These are phyloP conservation scores for Patella pellucida DNA, from an alignment of 2,888 invertebrate species.

Conservation along the genomic window DNA sequence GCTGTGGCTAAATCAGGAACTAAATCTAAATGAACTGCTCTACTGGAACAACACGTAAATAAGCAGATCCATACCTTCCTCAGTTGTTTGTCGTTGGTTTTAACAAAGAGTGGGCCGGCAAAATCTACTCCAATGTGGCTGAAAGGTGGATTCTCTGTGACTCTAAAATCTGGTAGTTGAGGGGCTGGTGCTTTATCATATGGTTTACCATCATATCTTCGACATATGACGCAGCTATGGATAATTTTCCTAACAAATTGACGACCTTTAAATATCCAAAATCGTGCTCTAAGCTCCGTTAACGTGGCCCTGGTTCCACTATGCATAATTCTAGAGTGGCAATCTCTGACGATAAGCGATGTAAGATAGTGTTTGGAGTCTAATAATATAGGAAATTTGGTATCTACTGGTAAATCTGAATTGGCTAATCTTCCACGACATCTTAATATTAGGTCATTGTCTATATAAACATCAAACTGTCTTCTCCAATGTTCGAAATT, in stretches of 20 bases:
- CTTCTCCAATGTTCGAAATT: neutral
- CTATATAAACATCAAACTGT: neutral
- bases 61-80: neutral
- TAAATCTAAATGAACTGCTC: neutral
- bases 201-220: slow-evolving; percentile 5
- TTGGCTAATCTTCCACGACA: slow-evolving; percentile 8
- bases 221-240: neutral
- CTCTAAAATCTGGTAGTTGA: slow-evolving; percentile 2
- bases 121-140: neutral
- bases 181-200: neutral
- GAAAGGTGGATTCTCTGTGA: neutral
- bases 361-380: neutral
- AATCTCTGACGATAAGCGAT: neutral
- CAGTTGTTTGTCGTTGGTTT: neutral
- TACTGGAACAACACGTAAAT: neutral
- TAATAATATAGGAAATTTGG: slow-evolving; percentile 2
- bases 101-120: neutral
- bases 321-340: neutral
- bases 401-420: neutral
- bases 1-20: neutral
- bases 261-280: neutral
- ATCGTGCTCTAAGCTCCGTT: neutral
- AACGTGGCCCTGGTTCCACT: neutral
- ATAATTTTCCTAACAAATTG: neutral
- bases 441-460: neutral